Evolutionary conservation across 2,797 vertebrate genomes (phyloP), one percentile per base, ranked within the genome.

Genomic region (Poecilia velifera): DNA sequence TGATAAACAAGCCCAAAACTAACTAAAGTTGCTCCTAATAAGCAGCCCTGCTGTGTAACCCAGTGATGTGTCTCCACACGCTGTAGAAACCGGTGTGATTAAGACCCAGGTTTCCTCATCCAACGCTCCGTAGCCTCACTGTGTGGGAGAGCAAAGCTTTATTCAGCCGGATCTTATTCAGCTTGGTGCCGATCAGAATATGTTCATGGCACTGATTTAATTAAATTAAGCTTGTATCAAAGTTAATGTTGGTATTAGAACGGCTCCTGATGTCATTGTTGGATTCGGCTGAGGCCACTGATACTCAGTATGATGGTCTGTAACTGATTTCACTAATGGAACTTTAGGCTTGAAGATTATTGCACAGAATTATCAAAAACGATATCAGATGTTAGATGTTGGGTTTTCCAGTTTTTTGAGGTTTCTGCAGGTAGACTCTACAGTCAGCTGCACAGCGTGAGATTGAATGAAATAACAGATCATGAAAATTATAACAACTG

Each of bases 21-120:
- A 64, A 64, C 59, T 64, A 20, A 64, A 36, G 31, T 25, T 25
- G 66, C 66, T 68, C 36, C 66, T 68, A 43, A 68, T 25, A 6
- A 68, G 66, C 39, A 57, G 83, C 39, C 36, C 39, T 70, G 66
- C 66, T 43, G 36, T 70, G 22, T 70, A 13, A 70, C 1, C 10
- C 66, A 70, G 16, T 41, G 10, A 70, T 70, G 36, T 70, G 36
- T 41, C 66, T 41, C 20, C 36, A 25, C 22, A 41, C 12, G 22
- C 9, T 70, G 39, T 70, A 70, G 6, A 25, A 70, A 68, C 36
- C 39, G 22, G 14, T 2, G 57, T 64, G 31, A 39, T 41, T 41
- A 68, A 68, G 36, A 39, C 64, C 64, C 64, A 22, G 18, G 64
- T 66, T 16, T 22, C 20, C 20, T 0, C 20, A 39, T 20, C 64